A percentile compares a stretch with the other conserved stretches of the same genome.
phyloP scores from a whole-genome alignment of 2,797 vertebrate species.

The Cirrhinus mrigala region DNA sequence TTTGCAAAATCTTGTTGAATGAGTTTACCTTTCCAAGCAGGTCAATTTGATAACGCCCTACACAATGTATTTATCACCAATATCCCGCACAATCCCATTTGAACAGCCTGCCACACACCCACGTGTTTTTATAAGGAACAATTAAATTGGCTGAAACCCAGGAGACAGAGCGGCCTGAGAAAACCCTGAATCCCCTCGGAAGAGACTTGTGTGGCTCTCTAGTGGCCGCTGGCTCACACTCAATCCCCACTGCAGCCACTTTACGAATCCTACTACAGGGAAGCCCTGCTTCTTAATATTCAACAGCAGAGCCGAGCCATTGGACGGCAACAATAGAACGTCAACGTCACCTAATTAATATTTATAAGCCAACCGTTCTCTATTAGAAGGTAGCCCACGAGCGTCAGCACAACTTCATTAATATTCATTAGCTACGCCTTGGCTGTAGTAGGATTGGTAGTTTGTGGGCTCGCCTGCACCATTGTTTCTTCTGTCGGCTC shows the following conservation, averaged over 20 bases:
- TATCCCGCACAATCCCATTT: slow-evolving; percentile 8
- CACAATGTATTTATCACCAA: not conserved
- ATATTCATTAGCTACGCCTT: slow-evolving; percentile 17
- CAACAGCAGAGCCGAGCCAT: not conserved
- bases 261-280: slow-evolving; percentile 12
- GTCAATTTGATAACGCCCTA: not conserved
- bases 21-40: not conserved
- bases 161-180: slow-evolving; percentile 36
- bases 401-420: not conserved
- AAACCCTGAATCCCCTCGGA: slow-evolving; percentile 20
- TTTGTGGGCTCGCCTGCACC: slow-evolving; percentile 71
- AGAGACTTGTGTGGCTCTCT: slow-evolving; percentile 26
- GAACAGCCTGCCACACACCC: slow-evolving; percentile 15
- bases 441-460: slow-evolving; percentile 8
- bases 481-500: slow-evolving; percentile 81
- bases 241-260: slow-evolving; percentile 4
- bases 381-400: not conserved
- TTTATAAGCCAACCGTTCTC: not conserved
- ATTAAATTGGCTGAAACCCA: slow-evolving; percentile 37
- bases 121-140: slow-evolving; percentile 12
- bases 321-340: not conserved
- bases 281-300: slow-evolving; percentile 8
- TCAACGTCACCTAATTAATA: not conserved
- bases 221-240: slow-evolving; percentile 15
- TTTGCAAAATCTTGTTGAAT: not conserved